Base-by-base conservation (phyloP, 53 echinoderm and acorn worm species). In the Hippasteria phrygiana region DNA sequence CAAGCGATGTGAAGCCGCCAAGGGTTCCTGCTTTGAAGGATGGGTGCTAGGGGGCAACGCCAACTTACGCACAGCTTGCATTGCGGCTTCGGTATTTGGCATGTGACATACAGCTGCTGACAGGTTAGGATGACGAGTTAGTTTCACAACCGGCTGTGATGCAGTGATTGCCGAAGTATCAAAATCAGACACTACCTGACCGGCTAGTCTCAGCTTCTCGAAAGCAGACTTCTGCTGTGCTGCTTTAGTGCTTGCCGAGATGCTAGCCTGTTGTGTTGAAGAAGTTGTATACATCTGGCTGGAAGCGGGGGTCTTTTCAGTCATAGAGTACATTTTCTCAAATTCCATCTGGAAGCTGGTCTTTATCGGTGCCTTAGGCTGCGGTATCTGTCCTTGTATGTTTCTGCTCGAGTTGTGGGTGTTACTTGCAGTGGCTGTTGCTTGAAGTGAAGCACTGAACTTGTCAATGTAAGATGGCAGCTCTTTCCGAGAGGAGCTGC, bases 71-170 rank as follows among this genome's bases (percentile, higher is more conserved):
- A 41, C 18, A 40, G 75, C 28, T 9, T 62, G 54, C 29, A 28
- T 34, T 14, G n/a, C 43, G 14, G 40, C 17, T 1, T 88, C 62
- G 4, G 67, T 17, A 20, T 42, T 67, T 12, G 71, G 36, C 33
- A 51, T 48, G 48, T 35, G 0, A 34, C 71, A 48, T 27, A 9
- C 75, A 41, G 40, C 37, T 40, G 73, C 67, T 5, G 83, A 31
- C 34, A 92, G 51, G 4, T 69, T 89, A 10, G 92, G 87, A 45
- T 92, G 92, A 34, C 94, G 87, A 14, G 74, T 92, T 6, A 93
- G 78, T 43, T 89, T 88, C 20, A 93, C 92, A 1, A 94, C 83
- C 0, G 96, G 93, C 88, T 93, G 96, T 13, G 89, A 72, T 8
- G 89, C 64, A 8, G 51, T 17, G 27, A 22, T 35, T 14, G 54